A percentile compares a stretch with the other conserved stretches of the same genome.
Evolutionary conservation across 2,888 invertebrate species (phyloP).

Genomic region (Stenoptilia bipunctidactyla): DNA sequence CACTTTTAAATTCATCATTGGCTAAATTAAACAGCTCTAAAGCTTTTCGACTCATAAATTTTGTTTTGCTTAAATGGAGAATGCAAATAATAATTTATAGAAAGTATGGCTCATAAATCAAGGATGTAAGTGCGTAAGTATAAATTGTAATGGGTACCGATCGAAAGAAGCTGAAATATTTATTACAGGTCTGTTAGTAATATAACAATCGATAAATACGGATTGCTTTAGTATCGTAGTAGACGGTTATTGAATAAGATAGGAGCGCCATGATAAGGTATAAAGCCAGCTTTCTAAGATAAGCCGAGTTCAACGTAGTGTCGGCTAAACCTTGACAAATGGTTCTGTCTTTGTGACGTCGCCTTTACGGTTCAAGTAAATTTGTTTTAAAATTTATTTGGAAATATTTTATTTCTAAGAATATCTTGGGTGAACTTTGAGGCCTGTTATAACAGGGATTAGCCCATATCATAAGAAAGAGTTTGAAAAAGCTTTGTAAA

Average conservation of each 20-base stretch:
- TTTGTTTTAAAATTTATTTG: no score
- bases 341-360: slow-evolving; percentile 38
- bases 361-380: background rate
- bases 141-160: no score
- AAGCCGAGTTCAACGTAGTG: slow-evolving; percentile 21
- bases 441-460: no score
- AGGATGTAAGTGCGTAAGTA: no score
- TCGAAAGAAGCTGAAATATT: background rate
- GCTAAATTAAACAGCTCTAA: no score
- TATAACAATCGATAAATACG: background rate
- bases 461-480: no score
- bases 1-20: no score
- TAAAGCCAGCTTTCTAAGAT: background rate
- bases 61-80: background rate
- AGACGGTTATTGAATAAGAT: background rate
- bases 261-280: background rate
- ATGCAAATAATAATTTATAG: no score
- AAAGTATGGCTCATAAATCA: no score
- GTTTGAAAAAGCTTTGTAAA: no score
- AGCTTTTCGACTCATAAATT: background rate
- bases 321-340: slow-evolving; percentile 55
- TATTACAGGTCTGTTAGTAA: background rate
- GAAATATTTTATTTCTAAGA: no score
- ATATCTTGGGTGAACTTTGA: no score
- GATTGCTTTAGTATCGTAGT: background rate